Evolutionary conservation across 2,888 invertebrate species (phyloP).

Genomic region (Latheticus oryzae): DNA sequence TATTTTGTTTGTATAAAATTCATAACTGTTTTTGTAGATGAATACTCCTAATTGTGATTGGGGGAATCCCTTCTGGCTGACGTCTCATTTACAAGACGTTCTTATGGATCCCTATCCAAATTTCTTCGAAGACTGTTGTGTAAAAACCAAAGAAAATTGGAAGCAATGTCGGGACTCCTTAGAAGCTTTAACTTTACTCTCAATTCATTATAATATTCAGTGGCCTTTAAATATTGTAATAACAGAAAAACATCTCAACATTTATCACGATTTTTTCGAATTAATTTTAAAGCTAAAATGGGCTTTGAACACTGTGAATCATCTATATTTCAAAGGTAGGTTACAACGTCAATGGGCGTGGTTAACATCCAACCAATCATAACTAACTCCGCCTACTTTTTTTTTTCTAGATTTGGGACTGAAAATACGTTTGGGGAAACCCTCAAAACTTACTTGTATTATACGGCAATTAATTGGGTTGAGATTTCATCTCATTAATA

Average conservation of each 20-base stretch:
- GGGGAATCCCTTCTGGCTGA: slow-evolving; percentile 60
- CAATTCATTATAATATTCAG: slow-evolving; percentile 55
- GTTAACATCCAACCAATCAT: not conserved
- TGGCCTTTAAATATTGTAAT: slow-evolving; percentile 64
- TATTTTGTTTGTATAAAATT: not conserved
- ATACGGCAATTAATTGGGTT: too few species aligned
- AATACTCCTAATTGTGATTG: slow-evolving; percentile 49
- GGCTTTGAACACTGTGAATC: slow-evolving; percentile 61
- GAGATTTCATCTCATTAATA: slow-evolving; percentile 58
- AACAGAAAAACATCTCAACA: slow-evolving; percentile 52
- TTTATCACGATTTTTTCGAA: slow-evolving; percentile 60
- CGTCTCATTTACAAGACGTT: slow-evolving; percentile 61
- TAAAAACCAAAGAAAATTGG: slow-evolving; percentile 55
- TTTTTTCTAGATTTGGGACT: slow-evolving; percentile 55
- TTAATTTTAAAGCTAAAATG: slow-evolving; percentile 62
- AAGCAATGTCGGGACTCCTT: slow-evolving; percentile 52
- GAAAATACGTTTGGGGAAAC: too few species aligned
- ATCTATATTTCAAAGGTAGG: slow-evolving; percentile 58
- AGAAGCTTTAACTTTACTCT: slow-evolving; percentile 54
- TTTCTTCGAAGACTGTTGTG: slow-evolving; percentile 57
- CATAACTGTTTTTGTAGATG: slow-evolving; percentile 44
- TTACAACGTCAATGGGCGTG: too few species aligned
- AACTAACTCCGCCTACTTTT: too few species aligned
- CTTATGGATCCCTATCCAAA: slow-evolving; percentile 61
- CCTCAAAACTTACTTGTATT: too few species aligned